A percentile compares a stretch with the other conserved stretches of the same genome.
Conservation (phyloP, 64 coral and sea anemone species). For the Porites lutea region DNA sequence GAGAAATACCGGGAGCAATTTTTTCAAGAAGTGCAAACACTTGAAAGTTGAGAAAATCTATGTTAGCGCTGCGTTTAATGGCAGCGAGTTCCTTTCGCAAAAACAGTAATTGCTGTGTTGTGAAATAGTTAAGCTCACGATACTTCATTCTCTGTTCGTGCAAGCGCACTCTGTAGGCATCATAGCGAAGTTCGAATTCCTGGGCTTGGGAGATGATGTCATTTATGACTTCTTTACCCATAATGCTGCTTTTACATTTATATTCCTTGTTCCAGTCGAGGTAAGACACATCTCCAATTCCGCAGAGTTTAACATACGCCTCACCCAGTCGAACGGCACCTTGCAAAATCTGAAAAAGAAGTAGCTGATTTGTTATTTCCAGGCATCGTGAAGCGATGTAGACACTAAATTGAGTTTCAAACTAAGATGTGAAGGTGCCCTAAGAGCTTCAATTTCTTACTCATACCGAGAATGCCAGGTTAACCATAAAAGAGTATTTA, state of each 20-base stretch:
- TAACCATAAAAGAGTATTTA: too few relatives aligned
- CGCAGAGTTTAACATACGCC: conserved; percentile 76
- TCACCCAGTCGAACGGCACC: conserved; percentile 50
- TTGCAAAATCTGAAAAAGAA: conserved; percentile 45
- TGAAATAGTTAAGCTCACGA: conserved; percentile 67
- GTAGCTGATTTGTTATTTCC: too few relatives aligned
- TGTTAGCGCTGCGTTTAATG: neutral
- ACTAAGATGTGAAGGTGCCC: too few relatives aligned
- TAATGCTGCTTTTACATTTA: conserved; percentile 8
- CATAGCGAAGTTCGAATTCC: conserved; percentile 55
- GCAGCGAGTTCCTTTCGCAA: conserved; percentile 58
- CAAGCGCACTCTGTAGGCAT: conserved; percentile 39
- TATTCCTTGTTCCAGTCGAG: conserved; percentile 73
- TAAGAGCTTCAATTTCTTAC: too few relatives aligned
- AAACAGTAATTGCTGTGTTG: conserved; percentile 68
- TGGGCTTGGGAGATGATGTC: neutral
- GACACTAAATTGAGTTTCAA: too few relatives aligned
- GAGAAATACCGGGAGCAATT: conserved; percentile 35
- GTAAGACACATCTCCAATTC: conserved; percentile 68
- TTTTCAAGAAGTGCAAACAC: conserved; percentile 62
- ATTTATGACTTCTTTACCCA: conserved; percentile 16
- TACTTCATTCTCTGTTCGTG: conserved; percentile 12
- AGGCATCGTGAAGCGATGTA: too few relatives aligned
- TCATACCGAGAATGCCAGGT: too few relatives aligned
- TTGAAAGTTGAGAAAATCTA: conserved; percentile 18